These are phyloP conservation scores for Drosophila sechellia DNA, from an alignment of 1,140 invertebrate species.

Conservation along the genomic window DNA sequence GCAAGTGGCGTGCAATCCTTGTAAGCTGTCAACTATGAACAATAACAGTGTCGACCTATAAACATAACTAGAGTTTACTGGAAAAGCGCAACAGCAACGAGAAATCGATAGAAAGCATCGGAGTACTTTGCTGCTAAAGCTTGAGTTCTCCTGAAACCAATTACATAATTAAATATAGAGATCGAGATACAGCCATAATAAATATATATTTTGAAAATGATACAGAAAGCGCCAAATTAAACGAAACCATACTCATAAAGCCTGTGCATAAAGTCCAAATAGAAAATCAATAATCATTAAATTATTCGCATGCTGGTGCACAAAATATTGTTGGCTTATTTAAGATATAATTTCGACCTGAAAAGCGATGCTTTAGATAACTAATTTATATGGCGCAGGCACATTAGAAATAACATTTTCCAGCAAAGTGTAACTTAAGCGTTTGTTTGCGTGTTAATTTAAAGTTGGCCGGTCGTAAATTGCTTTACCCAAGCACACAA, in stretches of 20 bases:
- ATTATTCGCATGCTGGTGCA: neutral
- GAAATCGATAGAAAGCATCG: slow-evolving; percentile 29
- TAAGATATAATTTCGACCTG: slow-evolving; percentile 2
- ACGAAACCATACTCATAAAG: too few relatives aligned
- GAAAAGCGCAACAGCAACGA: slow-evolving; percentile 2
- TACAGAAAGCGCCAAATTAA: too few relatives aligned
- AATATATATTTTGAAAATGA: too few relatives aligned
- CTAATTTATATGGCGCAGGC: slow-evolving; percentile 20
- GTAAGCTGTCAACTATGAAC: slow-evolving; percentile 28
- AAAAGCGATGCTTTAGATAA: slow-evolving; percentile 12
- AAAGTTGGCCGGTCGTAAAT: slow-evolving; percentile 49
- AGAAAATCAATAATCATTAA: too few relatives aligned
- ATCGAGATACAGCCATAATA: too few relatives aligned
- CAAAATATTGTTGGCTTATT: neutral
- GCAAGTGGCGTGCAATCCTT: slow-evolving; percentile 61
- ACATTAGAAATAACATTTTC: slow-evolving; percentile 26
- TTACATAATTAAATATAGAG: neutral
- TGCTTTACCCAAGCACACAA: slow-evolving; percentile 25
- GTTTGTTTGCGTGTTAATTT: slow-evolving; percentile 64
- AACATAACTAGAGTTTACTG: slow-evolving; percentile 10
- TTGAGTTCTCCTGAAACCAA: neutral
- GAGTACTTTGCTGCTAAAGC: neutral
- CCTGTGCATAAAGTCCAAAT: too few relatives aligned
- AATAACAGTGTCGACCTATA: slow-evolving; percentile 46
- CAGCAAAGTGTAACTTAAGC: slow-evolving; percentile 65